These are phyloP conservation scores for Nylanderia fulva DNA, from an alignment of 1,140 invertebrate genomes.

Conservation along the genomic window DNA sequence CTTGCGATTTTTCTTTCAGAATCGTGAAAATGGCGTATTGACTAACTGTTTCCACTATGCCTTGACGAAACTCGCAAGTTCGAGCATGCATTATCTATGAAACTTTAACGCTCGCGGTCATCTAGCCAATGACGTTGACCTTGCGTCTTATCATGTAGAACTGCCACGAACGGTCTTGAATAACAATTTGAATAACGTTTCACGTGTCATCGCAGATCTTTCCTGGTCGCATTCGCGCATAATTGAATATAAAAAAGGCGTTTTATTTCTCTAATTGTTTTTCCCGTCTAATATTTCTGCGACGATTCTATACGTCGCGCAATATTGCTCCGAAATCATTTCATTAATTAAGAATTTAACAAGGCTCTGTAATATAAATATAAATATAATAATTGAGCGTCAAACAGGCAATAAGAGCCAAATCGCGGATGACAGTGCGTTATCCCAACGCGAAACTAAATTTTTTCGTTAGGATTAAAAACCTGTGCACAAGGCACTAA, in stretches of 20 bases:
- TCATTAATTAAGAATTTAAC: too few relatives aligned
- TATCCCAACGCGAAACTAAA: too few relatives aligned
- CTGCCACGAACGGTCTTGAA: constrained; percentile 55
- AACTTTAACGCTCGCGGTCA: constrained; percentile 68
- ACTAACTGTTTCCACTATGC: constrained; percentile 3
- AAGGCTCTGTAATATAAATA: too few relatives aligned
- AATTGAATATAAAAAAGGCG: not conserved
- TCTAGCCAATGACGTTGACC: constrained; percentile 68
- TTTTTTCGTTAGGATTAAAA: too few relatives aligned
- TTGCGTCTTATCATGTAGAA: constrained; percentile 65
- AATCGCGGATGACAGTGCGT: too few relatives aligned
- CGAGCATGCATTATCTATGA: constrained; percentile 67
- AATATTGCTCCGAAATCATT: constrained; percentile 14
- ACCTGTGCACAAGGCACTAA: too few relatives aligned
- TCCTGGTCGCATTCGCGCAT: not conserved
- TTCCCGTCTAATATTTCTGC: not conserved
- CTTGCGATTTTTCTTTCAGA: constrained; percentile 36
- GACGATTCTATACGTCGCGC: not conserved
- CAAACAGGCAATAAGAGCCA: too few relatives aligned
- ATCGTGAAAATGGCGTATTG: constrained; percentile 47
- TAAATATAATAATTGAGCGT: too few relatives aligned
- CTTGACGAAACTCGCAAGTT: constrained; percentile 33
- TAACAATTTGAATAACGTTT: constrained; percentile 48
- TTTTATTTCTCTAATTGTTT: not conserved
- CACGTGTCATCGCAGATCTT: constrained; percentile 2